Evolutionary conservation across 1,140 invertebrate species (phyloP).

Genomic region (Calliopsis andreniformis): DNA sequence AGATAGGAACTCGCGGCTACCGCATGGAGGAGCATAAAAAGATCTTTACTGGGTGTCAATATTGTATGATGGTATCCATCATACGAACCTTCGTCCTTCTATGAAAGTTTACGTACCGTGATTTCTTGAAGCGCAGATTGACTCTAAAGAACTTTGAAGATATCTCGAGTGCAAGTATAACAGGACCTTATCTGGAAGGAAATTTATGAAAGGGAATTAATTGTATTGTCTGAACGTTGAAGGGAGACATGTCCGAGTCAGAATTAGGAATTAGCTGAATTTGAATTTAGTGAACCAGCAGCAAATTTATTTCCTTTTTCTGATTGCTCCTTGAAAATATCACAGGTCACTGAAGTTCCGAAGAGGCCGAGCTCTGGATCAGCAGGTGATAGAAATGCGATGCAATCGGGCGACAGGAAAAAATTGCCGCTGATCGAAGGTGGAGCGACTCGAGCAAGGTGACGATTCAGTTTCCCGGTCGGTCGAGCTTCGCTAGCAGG

Average conservation of each 20-base stretch:
- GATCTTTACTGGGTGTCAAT: background rate
- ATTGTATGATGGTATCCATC: constrained; percentile 1
- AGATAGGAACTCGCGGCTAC: background rate
- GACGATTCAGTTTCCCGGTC: constrained; percentile 15
- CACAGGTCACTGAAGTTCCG: background rate
- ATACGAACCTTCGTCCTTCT: background rate
- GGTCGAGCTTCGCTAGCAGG: background rate
- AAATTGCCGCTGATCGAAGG: constrained; percentile 12
- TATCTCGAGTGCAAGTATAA: no score
- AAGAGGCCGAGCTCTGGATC: background rate
- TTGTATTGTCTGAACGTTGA: no score
- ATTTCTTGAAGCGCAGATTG: background rate
- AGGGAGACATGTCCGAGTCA: no score
- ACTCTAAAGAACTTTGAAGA: no score
- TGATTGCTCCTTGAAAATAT: no score
- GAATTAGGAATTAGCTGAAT: no score
- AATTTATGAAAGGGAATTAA: no score
- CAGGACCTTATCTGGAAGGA: no score
- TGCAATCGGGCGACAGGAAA: background rate
- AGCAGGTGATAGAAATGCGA: constrained; percentile 5
- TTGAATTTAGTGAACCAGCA: no score
- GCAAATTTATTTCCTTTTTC: no score
- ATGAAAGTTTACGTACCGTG: background rate
- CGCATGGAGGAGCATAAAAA: background rate
- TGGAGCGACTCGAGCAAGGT: background rate